phyloP scores from a whole-genome alignment of 2,113 vertebrate genomes.

The Falcunculus frontatus region DNA sequence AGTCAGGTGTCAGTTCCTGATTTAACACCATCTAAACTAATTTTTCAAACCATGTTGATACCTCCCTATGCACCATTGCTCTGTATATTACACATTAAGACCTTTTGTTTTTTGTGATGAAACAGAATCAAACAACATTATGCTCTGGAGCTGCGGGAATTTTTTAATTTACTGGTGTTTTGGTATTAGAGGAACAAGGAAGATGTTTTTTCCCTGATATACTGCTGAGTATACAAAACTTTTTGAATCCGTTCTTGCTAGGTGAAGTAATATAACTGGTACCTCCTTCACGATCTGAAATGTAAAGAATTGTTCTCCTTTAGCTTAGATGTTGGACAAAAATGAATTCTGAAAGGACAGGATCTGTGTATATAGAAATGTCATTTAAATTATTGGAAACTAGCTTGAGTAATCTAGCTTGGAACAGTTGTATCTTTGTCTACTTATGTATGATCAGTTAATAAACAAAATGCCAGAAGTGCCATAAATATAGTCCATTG shows the following conservation, averaged over 20 bases:
- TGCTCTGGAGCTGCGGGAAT: background rate
- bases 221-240: background rate
- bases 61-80: background rate
- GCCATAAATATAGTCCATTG: background rate
- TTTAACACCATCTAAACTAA: slow-evolving; percentile 30
- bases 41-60: background rate
- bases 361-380: background rate
- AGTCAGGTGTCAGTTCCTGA: background rate
- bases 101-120: background rate
- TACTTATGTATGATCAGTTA: background rate
- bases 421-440: background rate
- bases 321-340: background rate
- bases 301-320: background rate
- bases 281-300: background rate
- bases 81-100: background rate
- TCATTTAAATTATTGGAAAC: background rate
- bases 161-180: background rate
- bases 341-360: background rate
- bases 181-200: background rate
- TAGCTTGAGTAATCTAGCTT: background rate
- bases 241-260: background rate
- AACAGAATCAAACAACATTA: background rate
- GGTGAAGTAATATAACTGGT: background rate
- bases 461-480: background rate
- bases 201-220: background rate